Evolutionary conservation across 2,113 vertebrate genomes (phyloP).

Genomic region (Zosterops japonicus): DNA sequence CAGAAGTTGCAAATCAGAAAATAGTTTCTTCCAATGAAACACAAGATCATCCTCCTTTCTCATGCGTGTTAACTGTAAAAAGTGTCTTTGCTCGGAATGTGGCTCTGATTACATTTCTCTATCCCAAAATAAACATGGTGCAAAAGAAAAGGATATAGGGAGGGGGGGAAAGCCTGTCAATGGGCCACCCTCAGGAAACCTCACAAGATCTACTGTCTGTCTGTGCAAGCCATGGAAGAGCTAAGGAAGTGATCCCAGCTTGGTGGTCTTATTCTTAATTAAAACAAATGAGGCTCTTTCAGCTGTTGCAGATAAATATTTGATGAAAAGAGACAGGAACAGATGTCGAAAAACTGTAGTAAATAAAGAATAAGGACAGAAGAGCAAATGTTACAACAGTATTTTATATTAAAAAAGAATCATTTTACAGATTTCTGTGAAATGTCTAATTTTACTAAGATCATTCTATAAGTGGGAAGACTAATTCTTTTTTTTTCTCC

Average conservation of each 20-base stretch:
- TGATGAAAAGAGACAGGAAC: slow-evolving; percentile 62
- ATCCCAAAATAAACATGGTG: slow-evolving; percentile 65
- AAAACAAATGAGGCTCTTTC: slow-evolving; percentile 74
- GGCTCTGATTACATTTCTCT: slow-evolving; percentile 38
- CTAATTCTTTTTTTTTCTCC: background rate
- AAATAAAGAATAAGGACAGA: slow-evolving; percentile 42
- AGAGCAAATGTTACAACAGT: background rate
- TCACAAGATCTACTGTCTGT: slow-evolving; percentile 33
- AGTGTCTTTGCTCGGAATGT: slow-evolving; percentile 4
- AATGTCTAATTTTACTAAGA: background rate
- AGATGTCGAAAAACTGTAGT: slow-evolving; percentile 38
- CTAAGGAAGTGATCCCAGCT: slow-evolving; percentile 68
- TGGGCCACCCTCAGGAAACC: slow-evolving; percentile 51
- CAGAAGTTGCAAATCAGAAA: slow-evolving; percentile 1
- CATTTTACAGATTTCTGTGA: background rate
- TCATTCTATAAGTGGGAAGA: background rate
- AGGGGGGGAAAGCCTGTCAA: background rate
- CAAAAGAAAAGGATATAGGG: slow-evolving; percentile 35
- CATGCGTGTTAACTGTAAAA: slow-evolving; percentile 33
- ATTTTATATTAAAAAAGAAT: background rate
- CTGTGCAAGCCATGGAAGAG: slow-evolving; percentile 35
- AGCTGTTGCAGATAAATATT: slow-evolving; percentile 72
- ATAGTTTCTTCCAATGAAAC: background rate
- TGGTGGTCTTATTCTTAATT: slow-evolving; percentile 82
- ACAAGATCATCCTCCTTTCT: slow-evolving; percentile 25